These are phyloP conservation scores for Chloroceryle aenea DNA, from an alignment of 2,113 vertebrate species.

Conservation along the genomic window DNA sequence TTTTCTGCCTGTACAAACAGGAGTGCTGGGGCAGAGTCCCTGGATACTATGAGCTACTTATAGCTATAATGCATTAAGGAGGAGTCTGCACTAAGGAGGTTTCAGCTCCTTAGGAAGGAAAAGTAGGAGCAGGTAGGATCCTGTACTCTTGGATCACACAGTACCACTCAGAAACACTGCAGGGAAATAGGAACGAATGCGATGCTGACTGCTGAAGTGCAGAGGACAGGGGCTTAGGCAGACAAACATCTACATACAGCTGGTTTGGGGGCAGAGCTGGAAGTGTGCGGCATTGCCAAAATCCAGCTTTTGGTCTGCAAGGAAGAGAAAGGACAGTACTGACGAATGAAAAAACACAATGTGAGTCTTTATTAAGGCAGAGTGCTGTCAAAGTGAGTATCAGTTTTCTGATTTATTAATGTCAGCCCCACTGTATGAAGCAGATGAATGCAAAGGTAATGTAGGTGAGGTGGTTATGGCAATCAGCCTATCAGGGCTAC, in stretches of 20 bases:
- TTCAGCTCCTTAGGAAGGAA: neutral
- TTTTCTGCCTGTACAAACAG: slow-evolving; percentile 49
- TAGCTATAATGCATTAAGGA: neutral
- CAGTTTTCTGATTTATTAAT: neutral
- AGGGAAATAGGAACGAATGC: neutral
- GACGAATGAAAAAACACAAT: neutral
- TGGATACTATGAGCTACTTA: neutral
- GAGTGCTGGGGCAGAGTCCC: slow-evolving; percentile 8
- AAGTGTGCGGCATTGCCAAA: neutral
- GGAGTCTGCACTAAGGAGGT: neutral
- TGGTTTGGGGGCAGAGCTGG: neutral
- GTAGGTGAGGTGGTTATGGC: neutral
- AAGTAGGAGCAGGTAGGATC: neutral
- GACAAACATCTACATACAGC: neutral
- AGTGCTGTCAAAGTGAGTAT: neutral
- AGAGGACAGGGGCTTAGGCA: neutral
- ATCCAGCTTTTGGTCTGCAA: neutral
- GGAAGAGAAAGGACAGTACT: neutral
- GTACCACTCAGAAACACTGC: neutral
- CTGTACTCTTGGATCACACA: neutral
- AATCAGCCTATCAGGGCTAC: neutral
- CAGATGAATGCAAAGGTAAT: neutral
- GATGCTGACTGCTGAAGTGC: neutral
- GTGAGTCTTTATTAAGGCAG: neutral
- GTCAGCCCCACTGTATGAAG: neutral